Conservation (phyloP, 2,888 invertebrate species). For the Charanyca ferruginea region DNA sequence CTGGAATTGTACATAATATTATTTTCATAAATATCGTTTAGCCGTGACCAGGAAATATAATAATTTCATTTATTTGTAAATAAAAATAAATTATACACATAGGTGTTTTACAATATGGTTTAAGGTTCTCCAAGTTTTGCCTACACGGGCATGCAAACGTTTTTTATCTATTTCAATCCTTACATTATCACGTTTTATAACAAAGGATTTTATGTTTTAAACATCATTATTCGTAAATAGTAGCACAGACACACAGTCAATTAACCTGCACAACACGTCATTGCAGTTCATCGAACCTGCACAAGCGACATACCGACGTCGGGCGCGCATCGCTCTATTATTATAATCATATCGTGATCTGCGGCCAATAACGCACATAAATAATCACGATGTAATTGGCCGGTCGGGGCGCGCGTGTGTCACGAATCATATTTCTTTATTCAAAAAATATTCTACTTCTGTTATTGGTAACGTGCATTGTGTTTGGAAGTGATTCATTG, state of each 20-base stretch:
- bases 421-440: constrained; percentile 59
- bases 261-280: constrained; percentile 45
- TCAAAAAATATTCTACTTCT: constrained; percentile 18
- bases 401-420: constrained; percentile 58
- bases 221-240: not conserved
- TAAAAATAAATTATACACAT: too few species aligned
- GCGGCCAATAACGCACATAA: constrained; percentile 56
- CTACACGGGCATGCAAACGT: too few species aligned
- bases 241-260: constrained; percentile 27
- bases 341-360: constrained; percentile 64
- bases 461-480: constrained; percentile 12
- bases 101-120: too few species aligned
- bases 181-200: too few species aligned
- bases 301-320: constrained; percentile 30
- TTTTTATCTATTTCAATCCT: too few species aligned
- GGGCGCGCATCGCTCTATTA: constrained; percentile 44
- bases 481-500: constrained; percentile 15
- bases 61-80: too few species aligned
- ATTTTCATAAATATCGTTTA: too few species aligned
- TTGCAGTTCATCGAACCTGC: constrained; percentile 46
- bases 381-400: constrained; percentile 58
- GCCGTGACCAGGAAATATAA: too few species aligned
- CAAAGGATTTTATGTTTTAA: not conserved
- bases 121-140: too few species aligned
- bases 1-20: too few species aligned